phyloP scores from a whole-genome alignment of 2,888 invertebrate species.

The Chloromyia formosa region DNA sequence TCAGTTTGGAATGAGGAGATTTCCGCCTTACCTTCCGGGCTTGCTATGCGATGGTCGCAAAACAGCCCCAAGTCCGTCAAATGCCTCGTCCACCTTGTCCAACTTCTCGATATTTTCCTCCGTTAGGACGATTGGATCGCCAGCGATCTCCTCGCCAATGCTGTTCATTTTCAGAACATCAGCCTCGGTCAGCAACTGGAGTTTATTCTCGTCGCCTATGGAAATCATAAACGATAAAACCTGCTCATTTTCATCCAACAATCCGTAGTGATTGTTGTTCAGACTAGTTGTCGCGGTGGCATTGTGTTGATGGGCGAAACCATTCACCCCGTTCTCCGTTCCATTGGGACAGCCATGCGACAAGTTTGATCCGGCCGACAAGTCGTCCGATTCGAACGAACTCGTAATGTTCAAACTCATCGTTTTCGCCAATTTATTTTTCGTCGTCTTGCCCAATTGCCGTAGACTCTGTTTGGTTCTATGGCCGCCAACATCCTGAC shows the following conservation, averaged over 20 bases:
- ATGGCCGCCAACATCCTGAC: conserved; percentile 19
- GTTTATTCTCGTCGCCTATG: conserved; percentile 68
- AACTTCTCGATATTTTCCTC: conserved; percentile 56
- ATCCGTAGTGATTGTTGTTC: conserved; percentile 54
- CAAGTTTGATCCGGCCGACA: conserved; percentile 30
- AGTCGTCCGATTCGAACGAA: conserved; percentile 48
- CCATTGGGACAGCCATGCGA: conserved; percentile 32
- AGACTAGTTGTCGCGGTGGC: conserved; percentile 55
- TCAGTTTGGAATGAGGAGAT: neutral
- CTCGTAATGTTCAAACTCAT: conserved; percentile 57
- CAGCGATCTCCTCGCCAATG: conserved; percentile 59
- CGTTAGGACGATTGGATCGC: conserved; percentile 51
- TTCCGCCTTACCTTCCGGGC: conserved; percentile 66
- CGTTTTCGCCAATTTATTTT: conserved; percentile 61
- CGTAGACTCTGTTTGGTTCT: conserved; percentile 59
- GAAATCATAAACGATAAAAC: conserved; percentile 78
- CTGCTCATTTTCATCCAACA: conserved; percentile 60
- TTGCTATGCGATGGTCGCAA: conserved; percentile 66
- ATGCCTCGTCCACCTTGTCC: conserved; percentile 53
- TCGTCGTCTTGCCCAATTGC: conserved; percentile 61
- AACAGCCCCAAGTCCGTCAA: conserved; percentile 58
- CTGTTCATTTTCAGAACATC: conserved; percentile 67
- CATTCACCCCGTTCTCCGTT: conserved; percentile 41
- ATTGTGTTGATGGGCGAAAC: conserved; percentile 50
- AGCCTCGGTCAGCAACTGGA: conserved; percentile 74